A percentile compares a stretch with the other conserved stretches of the same genome.
phyloP scores from a whole-genome alignment of 2,888 invertebrate genomes.

The Amiota minor region DNA sequence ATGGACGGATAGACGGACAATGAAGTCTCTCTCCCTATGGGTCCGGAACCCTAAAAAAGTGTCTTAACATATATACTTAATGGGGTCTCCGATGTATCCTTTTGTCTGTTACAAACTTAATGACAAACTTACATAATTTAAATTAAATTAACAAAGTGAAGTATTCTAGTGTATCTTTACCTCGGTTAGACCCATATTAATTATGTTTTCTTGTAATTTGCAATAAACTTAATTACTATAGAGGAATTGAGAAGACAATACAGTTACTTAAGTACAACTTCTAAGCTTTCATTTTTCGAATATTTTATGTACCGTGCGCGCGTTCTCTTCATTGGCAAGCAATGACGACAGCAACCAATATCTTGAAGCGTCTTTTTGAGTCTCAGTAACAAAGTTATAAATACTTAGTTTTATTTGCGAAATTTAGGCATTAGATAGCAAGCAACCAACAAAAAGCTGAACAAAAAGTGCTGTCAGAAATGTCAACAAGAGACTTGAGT shows the following conservation, averaged over 20 bases:
- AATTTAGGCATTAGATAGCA: constrained; percentile 7
- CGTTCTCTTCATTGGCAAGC: neutral
- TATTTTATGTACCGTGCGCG: constrained; percentile 12
- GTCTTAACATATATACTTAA: too few relatives aligned
- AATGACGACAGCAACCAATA: neutral
- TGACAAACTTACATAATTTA: too few relatives aligned
- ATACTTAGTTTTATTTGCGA: constrained; percentile 60
- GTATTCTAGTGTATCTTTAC: too few relatives aligned
- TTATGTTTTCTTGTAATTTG: neutral
- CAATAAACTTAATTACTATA: constrained; percentile 33
- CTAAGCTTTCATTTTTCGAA: constrained; percentile 38
- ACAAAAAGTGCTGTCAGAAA: constrained; percentile 44
- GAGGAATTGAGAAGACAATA: constrained; percentile 54
- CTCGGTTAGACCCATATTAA: too few relatives aligned
- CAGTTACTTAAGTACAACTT: constrained; percentile 59
- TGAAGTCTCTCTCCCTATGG: too few relatives aligned
- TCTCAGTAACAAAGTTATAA: constrained; percentile 68
- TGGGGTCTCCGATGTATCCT: too few relatives aligned
- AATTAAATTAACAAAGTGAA: too few relatives aligned
- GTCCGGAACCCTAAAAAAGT: too few relatives aligned
- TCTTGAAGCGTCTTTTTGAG: neutral
- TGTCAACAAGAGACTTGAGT: constrained; percentile 23
- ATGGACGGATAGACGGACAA: too few relatives aligned
- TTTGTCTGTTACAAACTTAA: too few relatives aligned
- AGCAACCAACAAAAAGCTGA: constrained; percentile 5